A percentile compares a stretch with the other conserved stretches of the same genome.
Evolutionary conservation across 2,113 vertebrate genomes (phyloP).

Genomic region (Channa maculata): DNA sequence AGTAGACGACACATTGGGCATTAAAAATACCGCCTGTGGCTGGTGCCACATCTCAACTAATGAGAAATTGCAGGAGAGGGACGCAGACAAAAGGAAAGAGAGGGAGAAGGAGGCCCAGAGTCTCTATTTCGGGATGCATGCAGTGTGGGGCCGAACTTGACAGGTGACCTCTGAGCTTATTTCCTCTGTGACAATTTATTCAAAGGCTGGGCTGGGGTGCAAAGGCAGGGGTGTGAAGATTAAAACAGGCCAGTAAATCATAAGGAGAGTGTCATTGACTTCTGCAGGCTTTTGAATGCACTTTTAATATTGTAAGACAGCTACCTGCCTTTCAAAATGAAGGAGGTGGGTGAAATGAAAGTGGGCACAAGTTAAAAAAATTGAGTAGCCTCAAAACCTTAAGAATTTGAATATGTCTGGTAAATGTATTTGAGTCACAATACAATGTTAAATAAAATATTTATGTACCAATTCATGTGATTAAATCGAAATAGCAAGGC

Average conservation of each 20-base stretch:
- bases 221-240: conserved; percentile 14
- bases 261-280: not conserved
- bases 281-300: conserved; percentile 6
- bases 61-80: conserved; percentile 28
- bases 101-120: not conserved
- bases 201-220: not conserved
- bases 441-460: too few species aligned
- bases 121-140: conserved; percentile 29
- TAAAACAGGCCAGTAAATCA: conserved; percentile 30
- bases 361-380: too few species aligned
- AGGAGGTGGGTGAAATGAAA: too few species aligned
- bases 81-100: conserved; percentile 13
- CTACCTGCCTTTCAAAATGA: not conserved
- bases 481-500: too few species aligned
- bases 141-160: conserved; percentile 13
- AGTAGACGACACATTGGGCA: conserved; percentile 57
- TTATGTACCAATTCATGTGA: too few species aligned
- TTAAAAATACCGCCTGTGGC: conserved; percentile 58
- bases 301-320: conserved; percentile 1
- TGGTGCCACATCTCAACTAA: conserved; percentile 46
- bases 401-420: not conserved
- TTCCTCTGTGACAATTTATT: conserved; percentile 39
- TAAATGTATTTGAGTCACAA: not conserved
- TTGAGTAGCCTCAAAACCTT: not conserved
- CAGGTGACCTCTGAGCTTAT: conserved; percentile 22